Conservation (phyloP, 2,888 invertebrate genomes). For the Azorinus chamasolen region DNA sequence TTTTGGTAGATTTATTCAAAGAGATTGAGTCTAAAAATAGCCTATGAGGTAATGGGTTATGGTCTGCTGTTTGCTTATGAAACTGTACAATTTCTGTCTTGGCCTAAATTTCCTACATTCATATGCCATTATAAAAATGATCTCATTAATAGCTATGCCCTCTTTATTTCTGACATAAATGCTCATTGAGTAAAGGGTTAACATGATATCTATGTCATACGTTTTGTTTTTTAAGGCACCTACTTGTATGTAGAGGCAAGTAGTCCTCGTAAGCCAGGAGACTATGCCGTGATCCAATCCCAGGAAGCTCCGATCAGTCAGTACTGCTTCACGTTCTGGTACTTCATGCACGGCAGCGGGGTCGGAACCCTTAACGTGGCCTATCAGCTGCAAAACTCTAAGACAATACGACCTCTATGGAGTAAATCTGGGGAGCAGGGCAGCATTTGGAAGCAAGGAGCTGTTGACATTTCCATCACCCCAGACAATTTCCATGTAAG, state of each 20-base stretch:
- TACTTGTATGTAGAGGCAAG: slow-evolving; percentile 80
- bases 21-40: too few relatives aligned
- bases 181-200: too few relatives aligned
- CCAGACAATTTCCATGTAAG: slow-evolving; percentile 72
- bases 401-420: slow-evolving; percentile 46
- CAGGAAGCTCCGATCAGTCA: slow-evolving; percentile 65
- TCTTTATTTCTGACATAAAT: too few relatives aligned
- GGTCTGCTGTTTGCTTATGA: too few relatives aligned
- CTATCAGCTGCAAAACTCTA: slow-evolving; percentile 44
- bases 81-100: too few relatives aligned
- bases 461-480: slow-evolving; percentile 63
- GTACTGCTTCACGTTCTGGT: slow-evolving; percentile 83
- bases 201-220: too few relatives aligned
- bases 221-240: slow-evolving; percentile 70
- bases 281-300: slow-evolving; percentile 72
- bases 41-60: too few relatives aligned
- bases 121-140: too few relatives aligned
- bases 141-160: too few relatives aligned
- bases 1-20: too few relatives aligned
- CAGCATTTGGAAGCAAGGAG: slow-evolving; percentile 73
- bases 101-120: too few relatives aligned
- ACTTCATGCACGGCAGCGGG: slow-evolving; percentile 79
- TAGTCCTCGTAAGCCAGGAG: slow-evolving; percentile 69
- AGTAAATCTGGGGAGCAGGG: slow-evolving; percentile 74
- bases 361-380: slow-evolving; percentile 78